phyloP scores from a whole-genome alignment of 2,888 invertebrate genomes.

The Ornithoptera priamus region DNA sequence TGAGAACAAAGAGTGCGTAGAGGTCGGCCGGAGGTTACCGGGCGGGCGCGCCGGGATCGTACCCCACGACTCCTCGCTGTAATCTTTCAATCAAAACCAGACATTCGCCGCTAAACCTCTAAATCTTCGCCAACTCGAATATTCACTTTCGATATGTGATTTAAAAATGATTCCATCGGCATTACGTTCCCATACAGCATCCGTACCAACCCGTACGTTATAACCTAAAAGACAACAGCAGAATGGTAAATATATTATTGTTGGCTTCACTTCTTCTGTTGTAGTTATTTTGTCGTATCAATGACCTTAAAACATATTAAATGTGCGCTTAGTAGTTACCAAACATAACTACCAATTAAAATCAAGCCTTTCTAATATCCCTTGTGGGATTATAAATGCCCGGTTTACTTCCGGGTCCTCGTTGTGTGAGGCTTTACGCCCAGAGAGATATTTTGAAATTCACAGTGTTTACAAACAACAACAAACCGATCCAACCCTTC shows the following conservation, averaged over 20 bases:
- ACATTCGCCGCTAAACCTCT: neutral
- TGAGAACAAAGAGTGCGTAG: constrained; percentile 16
- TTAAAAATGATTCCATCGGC: neutral
- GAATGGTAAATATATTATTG: no score
- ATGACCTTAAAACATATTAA: no score
- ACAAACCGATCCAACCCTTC: constrained; percentile 14
- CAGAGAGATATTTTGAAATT: constrained; percentile 3
- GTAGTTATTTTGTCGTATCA: no score
- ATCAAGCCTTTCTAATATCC: neutral
- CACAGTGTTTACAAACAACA: constrained; percentile 2
- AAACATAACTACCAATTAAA: neutral
- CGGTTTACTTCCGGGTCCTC: constrained; percentile 8
- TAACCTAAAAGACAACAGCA: no score
- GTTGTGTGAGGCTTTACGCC: constrained; percentile 10
- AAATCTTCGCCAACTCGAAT: neutral
- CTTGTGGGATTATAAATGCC: constrained; percentile 6
- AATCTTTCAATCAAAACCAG: constrained; percentile 6
- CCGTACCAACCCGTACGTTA: no score
- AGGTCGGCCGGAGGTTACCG: constrained; percentile 17
- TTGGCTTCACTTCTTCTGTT: no score
- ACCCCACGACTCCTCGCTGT: neutral
- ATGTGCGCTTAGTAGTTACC: no score
- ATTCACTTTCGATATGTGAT: neutral
- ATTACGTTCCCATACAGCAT: neutral
- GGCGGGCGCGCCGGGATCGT: neutral